These are phyloP conservation scores for Elanoides forficatus DNA, from an alignment of 2,113 vertebrate species.

Conservation along the genomic window DNA sequence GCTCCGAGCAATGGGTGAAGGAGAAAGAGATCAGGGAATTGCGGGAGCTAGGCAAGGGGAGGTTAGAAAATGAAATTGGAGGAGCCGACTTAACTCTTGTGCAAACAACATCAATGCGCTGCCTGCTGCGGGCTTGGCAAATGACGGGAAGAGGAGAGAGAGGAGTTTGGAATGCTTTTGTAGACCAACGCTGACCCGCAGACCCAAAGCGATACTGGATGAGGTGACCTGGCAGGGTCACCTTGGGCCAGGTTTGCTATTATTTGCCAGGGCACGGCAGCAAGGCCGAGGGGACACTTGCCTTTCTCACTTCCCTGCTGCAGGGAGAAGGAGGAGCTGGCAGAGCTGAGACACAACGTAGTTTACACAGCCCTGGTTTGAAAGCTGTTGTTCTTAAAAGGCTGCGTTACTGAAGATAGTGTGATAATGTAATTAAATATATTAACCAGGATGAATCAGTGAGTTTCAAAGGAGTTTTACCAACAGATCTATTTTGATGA, in stretches of 20 bases:
- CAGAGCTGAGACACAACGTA: background rate
- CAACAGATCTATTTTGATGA: background rate
- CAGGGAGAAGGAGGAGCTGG: background rate
- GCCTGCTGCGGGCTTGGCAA: background rate
- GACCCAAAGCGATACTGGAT: background rate
- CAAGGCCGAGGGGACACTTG: background rate
- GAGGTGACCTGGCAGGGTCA: background rate
- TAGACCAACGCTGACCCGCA: background rate
- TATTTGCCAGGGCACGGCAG: background rate
- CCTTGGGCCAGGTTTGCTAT: background rate
- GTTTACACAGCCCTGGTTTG: background rate
- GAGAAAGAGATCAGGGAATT: background rate
- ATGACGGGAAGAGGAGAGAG: background rate
- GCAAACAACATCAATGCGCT: background rate
- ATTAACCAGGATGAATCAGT: background rate
- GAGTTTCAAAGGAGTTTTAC: background rate
- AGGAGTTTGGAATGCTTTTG: background rate
- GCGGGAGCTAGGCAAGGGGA: background rate
- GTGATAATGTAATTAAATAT: background rate
- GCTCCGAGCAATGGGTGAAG: background rate
- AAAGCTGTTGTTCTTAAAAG: background rate
- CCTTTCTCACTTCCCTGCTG: background rate
- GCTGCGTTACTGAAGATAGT: background rate
- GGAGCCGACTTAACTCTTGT: background rate
- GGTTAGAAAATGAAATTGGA: background rate